Percentiles rank a stretch among this genome's conserved stretches.
phyloP scores from a whole-genome alignment of 92 coral and sea anemone species.

The Nematostella vectensis region DNA sequence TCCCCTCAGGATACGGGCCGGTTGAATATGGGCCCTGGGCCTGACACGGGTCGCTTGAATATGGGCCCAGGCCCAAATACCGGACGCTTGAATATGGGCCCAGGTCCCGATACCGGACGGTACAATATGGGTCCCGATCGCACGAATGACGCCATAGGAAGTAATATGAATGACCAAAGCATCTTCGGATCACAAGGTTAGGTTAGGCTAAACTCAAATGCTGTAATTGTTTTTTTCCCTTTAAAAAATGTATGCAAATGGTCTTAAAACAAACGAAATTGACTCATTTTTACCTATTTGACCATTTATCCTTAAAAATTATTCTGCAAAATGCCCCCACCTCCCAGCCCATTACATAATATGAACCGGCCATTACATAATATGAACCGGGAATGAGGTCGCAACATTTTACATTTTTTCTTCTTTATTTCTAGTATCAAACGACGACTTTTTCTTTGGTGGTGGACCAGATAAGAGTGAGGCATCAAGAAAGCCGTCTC shows the following conservation, averaged over 20 bases:
- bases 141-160: conserved; percentile 12
- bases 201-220: neutral
- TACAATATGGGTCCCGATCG: conserved; percentile 14
- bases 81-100: conserved; percentile 8
- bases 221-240: no score
- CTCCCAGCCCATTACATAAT: no score
- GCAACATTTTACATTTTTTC: no score
- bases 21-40: conserved; percentile 3
- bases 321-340: no score
- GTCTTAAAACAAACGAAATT: no score
- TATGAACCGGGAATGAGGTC: no score
- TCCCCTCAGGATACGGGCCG: conserved; percentile 14
- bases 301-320: no score
- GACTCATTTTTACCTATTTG: no score
- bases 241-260: no score
- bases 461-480: conserved; percentile 48
- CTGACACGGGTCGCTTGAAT: neutral
- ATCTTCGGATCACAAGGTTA: conserved; percentile 33
- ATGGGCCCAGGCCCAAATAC: conserved; percentile 15
- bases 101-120: neutral
- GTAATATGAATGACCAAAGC: conserved; percentile 25
- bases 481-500: conserved; percentile 6
- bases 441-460: conserved; percentile 57
- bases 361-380: no score
- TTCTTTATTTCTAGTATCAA: conserved; percentile 30